These are phyloP conservation scores for Ceriagrion tenellum DNA, from an alignment of 2,888 invertebrate genomes.

Conservation along the genomic window DNA sequence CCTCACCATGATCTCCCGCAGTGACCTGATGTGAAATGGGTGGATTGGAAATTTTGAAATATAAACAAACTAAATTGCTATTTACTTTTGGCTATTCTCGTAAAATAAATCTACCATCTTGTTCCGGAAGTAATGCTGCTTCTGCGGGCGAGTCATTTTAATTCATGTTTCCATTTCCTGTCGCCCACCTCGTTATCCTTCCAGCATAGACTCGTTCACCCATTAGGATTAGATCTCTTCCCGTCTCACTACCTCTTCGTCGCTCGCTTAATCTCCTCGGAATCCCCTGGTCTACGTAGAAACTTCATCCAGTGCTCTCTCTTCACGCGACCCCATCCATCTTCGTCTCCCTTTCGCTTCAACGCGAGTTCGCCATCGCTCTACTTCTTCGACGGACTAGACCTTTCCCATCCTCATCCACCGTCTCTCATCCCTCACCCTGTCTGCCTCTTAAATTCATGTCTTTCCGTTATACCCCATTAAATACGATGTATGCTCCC, in stretches of 20 bases:
- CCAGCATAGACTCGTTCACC: background rate
- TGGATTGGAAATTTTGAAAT: no score
- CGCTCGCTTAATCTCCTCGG: constrained; percentile 3
- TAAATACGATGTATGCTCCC: background rate
- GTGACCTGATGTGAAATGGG: no score
- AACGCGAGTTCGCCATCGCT: background rate
- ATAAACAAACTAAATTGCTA: no score
- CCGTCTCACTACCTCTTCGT: background rate
- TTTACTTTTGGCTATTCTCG: no score
- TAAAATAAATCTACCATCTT: no score
- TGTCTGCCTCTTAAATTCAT: background rate
- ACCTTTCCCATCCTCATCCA: background rate
- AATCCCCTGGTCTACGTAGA: background rate
- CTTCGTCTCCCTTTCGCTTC: background rate
- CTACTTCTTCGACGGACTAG: background rate
- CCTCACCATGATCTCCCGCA: no score
- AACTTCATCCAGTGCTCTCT: background rate
- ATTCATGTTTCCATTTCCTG: background rate
- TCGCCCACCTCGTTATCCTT: background rate
- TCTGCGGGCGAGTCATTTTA: no score
- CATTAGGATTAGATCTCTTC: background rate
- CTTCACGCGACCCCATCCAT: background rate
- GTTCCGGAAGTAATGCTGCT: no score
- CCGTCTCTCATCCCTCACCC: background rate
- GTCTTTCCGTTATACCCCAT: background rate